phyloP scores from a whole-genome alignment of 2,797 vertebrate genomes.

The Manis javanica region DNA sequence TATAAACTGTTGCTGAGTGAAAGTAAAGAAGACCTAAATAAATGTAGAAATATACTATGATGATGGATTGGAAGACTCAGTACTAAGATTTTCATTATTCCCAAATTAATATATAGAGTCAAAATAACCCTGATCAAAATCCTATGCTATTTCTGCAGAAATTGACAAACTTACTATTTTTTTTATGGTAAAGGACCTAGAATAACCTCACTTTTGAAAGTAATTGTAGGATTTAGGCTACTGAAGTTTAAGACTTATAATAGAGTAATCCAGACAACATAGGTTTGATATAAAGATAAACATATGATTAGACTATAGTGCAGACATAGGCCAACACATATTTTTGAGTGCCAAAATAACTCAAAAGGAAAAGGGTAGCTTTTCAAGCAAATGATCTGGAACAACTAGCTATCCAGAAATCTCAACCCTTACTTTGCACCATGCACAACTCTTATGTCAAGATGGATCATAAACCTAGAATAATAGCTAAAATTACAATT shows the following conservation, averaged over 20 bases:
- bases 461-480: background rate
- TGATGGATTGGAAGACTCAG: background rate
- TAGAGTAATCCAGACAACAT: background rate
- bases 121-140: slow-evolving; percentile 14
- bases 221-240: background rate
- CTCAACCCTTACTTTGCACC: background rate
- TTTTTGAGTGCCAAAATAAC: background rate
- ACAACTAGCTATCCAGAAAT: background rate
- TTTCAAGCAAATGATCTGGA: background rate
- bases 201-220: background rate
- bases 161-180: background rate
- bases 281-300: background rate
- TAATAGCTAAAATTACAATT: slow-evolving; percentile 22
- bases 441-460: background rate
- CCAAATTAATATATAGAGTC: slow-evolving; percentile 8
- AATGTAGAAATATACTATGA: background rate
- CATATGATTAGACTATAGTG: background rate
- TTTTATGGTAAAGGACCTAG: slow-evolving; percentile 16
- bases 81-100: background rate
- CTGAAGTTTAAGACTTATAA: background rate
- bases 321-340: background rate
- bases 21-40: background rate
- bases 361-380: background rate
- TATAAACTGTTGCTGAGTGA: slow-evolving; percentile 9
- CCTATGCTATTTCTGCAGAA: background rate